phyloP scores from a whole-genome alignment of 2,113 vertebrate species.

The Uropsilus gracilis region DNA sequence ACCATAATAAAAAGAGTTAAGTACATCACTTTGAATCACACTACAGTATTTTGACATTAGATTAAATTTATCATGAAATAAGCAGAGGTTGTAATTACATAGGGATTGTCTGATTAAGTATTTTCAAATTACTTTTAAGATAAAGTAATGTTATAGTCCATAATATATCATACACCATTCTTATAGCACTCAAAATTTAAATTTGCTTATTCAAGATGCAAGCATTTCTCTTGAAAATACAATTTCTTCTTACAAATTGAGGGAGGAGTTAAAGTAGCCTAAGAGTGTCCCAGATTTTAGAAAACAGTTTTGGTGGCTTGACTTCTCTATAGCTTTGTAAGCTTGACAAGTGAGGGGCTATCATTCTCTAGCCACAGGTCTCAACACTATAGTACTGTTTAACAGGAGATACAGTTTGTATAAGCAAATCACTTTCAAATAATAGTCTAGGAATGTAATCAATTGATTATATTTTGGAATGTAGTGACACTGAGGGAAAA shows the following conservation, averaged over 20 bases:
- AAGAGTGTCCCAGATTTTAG: neutral
- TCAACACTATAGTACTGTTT: conserved; percentile 58
- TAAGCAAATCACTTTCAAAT: conserved; percentile 66
- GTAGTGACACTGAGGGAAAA: conserved; percentile 37
- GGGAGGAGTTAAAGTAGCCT: neutral
- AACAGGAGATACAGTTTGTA: conserved; percentile 17
- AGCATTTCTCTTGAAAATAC: conserved; percentile 36
- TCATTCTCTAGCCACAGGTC: conserved; percentile 39
- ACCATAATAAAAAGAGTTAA: conserved; percentile 65
- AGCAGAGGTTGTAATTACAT: neutral
- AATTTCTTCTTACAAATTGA: neutral
- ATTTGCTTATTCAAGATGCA: conserved; percentile 8
- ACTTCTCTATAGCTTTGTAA: conserved; percentile 45
- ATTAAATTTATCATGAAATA: conserved; percentile 17
- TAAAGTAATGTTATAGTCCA: neutral
- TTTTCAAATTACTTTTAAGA: conserved; percentile 24
- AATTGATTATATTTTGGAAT: conserved; percentile 60
- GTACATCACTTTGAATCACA: conserved; percentile 17
- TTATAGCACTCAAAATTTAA: conserved; percentile 57
- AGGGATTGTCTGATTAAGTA: neutral
- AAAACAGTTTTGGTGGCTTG: conserved; percentile 50
- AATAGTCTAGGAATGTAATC: conserved; percentile 68
- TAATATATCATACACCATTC: neutral
- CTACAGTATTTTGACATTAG: conserved; percentile 28
- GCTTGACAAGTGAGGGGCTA: conserved; percentile 26